These are phyloP conservation scores for Corythornis vintsioides DNA, from an alignment of 2,113 vertebrate genomes.

Conservation along the genomic window DNA sequence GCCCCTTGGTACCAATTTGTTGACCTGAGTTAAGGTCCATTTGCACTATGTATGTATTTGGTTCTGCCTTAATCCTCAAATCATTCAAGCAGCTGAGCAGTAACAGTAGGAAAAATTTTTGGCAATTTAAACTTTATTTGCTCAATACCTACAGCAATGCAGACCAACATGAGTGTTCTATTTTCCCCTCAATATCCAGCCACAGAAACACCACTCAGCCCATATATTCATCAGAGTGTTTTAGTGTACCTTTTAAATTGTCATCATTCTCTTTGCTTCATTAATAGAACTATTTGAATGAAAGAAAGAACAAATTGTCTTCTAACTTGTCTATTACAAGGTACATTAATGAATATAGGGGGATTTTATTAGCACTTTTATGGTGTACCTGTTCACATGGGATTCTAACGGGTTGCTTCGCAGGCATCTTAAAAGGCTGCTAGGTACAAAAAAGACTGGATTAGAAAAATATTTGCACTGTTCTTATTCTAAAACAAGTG, in stretches of 20 bases:
- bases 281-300: conserved; percentile 59
- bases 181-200: conserved; percentile 3
- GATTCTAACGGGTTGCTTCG: not conserved
- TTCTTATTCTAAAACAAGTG: not conserved
- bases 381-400: not conserved
- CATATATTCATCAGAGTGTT: conserved; percentile 38
- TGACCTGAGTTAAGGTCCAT: not conserved
- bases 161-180: not conserved
- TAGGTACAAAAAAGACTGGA: not conserved
- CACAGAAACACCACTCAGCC: not conserved
- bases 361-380: conserved; percentile 46
- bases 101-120: not conserved
- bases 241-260: conserved; percentile 59
- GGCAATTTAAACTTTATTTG: not conserved
- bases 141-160: not conserved
- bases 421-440: not conserved
- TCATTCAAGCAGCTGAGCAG: not conserved
- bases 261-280: conserved; percentile 40
- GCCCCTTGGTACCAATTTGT: not conserved
- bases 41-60: rapidly evolving
- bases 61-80: not conserved
- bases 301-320: conserved; percentile 64
- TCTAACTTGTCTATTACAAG: conserved; percentile 55
- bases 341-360: conserved; percentile 57
- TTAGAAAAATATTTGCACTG: not conserved